Evolutionary conservation across 2,113 vertebrate species (phyloP).

Genomic region (Bujurquina vittata): DNA sequence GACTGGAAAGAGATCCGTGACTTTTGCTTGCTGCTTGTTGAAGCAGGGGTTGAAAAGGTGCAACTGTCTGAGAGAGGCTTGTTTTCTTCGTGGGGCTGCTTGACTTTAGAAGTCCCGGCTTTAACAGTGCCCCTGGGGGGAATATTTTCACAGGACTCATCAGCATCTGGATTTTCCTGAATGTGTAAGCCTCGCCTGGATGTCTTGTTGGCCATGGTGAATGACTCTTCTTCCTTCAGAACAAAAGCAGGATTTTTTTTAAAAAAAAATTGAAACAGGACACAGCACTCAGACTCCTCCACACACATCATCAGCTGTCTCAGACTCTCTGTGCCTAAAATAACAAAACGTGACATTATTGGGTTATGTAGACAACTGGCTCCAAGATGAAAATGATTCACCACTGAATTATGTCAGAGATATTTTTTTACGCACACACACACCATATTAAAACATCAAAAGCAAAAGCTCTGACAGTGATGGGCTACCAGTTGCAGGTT

Average conservation of each 20-base stretch:
- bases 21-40: slow-evolving; percentile 8
- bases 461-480: neutral
- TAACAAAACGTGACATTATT: neutral
- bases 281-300: neutral
- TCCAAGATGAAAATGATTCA: neutral
- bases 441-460: neutral
- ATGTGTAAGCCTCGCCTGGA: neutral
- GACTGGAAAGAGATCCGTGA: slow-evolving; percentile 30
- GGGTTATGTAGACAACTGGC: neutral
- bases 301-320: neutral
- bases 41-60: slow-evolving; percentile 38
- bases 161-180: slow-evolving; percentile 3
- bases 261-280: neutral
- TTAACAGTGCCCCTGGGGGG: neutral
- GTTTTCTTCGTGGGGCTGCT: slow-evolving; percentile 6
- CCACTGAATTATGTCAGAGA: neutral
- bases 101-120: slow-evolving; percentile 6
- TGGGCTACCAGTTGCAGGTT: neutral
- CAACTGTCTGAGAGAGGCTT: neutral
- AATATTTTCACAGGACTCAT: slow-evolving; percentile 52
- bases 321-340: neutral
- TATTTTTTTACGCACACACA: neutral
- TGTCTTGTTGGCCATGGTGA: slow-evolving; percentile 37
- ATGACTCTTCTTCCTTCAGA: neutral
- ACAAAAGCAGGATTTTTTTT: neutral